These are phyloP conservation scores for Chelonus insularis DNA, from an alignment of 1,140 invertebrate species.

Conservation along the genomic window DNA sequence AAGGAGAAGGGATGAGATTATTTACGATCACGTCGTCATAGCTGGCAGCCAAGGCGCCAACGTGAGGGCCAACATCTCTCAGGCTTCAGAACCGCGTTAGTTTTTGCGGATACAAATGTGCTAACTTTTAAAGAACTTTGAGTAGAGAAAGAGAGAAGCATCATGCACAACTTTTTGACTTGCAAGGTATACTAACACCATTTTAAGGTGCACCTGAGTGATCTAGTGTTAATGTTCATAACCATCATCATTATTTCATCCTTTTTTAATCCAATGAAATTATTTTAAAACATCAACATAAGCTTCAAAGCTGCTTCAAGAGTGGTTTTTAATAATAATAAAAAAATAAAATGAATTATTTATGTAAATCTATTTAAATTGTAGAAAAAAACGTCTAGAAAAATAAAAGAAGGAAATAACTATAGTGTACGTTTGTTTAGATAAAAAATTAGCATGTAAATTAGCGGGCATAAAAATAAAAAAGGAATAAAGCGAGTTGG, in stretches of 20 bases:
- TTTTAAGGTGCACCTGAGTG: background rate
- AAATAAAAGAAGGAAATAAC: no score
- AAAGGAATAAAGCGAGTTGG: background rate
- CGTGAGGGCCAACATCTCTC: background rate
- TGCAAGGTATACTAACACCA: no score
- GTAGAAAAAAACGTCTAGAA: no score
- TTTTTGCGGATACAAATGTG: constrained; percentile 8
- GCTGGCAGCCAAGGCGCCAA: constrained; percentile 22
- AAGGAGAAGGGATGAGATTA: constrained; percentile 19
- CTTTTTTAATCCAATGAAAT: no score
- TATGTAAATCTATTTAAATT: no score
- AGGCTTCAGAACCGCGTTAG: background rate
- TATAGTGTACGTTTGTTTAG: no score
- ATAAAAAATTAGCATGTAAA: background rate
- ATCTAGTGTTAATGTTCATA: background rate
- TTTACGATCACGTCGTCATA: constrained; percentile 27
- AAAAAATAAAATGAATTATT: no score
- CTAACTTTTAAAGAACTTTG: background rate
- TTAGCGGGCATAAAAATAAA: background rate
- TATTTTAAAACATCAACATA: no score
- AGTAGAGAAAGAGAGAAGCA: background rate
- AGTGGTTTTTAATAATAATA: no score
- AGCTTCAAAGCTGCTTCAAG: no score
- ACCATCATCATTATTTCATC: background rate
- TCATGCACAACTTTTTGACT: constrained; percentile 22